phyloP scores from a whole-genome alignment of 53 echinoderm and acorn worm species.

The Paracentrotus lividus region DNA sequence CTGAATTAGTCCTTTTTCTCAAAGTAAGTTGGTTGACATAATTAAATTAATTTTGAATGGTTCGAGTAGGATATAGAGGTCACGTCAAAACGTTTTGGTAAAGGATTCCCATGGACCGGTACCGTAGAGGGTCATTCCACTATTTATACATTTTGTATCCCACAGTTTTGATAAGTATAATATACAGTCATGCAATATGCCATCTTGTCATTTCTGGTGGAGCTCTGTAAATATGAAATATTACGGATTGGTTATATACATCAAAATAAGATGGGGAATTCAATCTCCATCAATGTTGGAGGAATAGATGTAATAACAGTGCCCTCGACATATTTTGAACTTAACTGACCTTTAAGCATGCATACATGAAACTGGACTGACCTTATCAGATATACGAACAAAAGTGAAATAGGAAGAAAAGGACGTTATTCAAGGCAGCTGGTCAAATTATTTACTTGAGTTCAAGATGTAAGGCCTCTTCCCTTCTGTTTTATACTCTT shows the following conservation, averaged over 20 bases:
- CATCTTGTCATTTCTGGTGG: background rate
- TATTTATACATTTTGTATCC: background rate
- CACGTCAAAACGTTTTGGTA: no score
- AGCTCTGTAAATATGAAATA: slow-evolving; percentile 16
- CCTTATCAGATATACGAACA: background rate
- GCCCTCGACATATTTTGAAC: background rate
- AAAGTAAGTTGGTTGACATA: no score
- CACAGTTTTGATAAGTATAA: background rate
- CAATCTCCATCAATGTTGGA: slow-evolving; percentile 31
- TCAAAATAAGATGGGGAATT: background rate
- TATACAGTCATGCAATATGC: background rate
- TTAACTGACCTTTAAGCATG: background rate
- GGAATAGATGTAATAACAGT: slow-evolving; percentile 29
- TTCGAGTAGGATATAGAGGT: no score
- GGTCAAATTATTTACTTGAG: background rate
- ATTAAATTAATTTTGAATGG: no score
- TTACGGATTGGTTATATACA: background rate
- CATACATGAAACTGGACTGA: no score
- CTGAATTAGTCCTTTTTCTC: no score
- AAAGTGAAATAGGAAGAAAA: background rate
- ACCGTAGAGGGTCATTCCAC: no score
- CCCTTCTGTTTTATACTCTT: no score
- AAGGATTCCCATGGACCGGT: no score
- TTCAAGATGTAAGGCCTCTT: no score
- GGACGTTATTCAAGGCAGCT: background rate